Percentiles rank a stretch among this genome's conserved stretches.
These are phyloP conservation scores for Neodon shergylaensis DNA, from an alignment of 2,113 vertebrate species.

Conservation along the genomic window DNA sequence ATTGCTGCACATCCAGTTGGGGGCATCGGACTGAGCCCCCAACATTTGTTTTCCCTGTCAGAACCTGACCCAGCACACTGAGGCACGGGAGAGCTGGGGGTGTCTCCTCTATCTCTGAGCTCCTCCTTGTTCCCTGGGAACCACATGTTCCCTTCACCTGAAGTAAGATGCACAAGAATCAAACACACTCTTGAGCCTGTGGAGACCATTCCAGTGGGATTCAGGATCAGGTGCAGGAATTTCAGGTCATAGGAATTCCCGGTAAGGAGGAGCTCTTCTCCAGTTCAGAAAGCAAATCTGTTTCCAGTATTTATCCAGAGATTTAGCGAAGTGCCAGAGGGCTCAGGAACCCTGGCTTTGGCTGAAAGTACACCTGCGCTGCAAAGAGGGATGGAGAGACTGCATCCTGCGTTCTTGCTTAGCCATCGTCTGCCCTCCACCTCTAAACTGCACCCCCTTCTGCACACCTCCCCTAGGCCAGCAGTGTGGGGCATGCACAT, in stretches of 20 bases:
- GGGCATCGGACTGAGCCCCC: neutral
- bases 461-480: neutral
- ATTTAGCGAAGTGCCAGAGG: neutral
- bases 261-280: constrained; percentile 21
- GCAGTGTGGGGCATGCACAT: no score
- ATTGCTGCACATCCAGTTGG: fast-evolving
- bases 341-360: neutral
- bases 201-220: constrained; percentile 28
- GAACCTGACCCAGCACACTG: neutral
- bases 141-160: neutral
- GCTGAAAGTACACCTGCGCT: neutral
- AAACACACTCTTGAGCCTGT: neutral
- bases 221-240: constrained; percentile 25
- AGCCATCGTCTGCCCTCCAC: neutral
- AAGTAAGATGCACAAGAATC: constrained; percentile 16
- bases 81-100: neutral
- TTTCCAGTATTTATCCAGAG: constrained; percentile 13
- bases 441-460: neutral
- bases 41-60: neutral
- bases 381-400: neutral
- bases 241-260: constrained; percentile 33
- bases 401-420: neutral
- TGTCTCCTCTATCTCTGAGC: neutral
- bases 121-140: neutral
- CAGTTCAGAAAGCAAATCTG: constrained; percentile 29